phyloP scores from a whole-genome alignment of 2,113 vertebrate species.

The Picathartes gymnocephalus region DNA sequence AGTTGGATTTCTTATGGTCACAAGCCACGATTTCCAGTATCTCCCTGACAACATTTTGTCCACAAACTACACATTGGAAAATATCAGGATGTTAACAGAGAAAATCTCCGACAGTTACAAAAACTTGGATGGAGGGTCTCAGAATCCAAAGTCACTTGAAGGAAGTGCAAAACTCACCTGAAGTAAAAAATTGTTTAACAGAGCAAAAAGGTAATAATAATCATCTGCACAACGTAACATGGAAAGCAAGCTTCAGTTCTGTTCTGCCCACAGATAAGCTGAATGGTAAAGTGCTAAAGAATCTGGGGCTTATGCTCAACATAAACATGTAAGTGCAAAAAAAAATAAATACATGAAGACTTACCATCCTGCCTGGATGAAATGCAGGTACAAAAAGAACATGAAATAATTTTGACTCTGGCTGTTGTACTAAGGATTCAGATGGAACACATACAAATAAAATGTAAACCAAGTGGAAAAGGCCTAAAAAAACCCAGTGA shows the following conservation, averaged over 20 bases:
- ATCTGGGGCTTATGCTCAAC: neutral
- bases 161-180: neutral
- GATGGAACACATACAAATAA: neutral
- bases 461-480: neutral
- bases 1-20: neutral
- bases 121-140: neutral
- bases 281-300: neutral
- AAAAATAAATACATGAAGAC: neutral
- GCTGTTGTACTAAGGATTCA: neutral
- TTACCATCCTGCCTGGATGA: neutral
- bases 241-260: neutral
- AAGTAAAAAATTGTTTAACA: neutral
- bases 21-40: neutral
- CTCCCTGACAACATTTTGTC: neutral
- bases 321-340: accelerated
- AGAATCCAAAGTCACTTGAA: neutral
- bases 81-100: neutral
- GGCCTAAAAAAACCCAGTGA: neutral
- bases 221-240: neutral
- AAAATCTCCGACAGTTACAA: neutral
- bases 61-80: neutral
- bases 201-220: neutral
- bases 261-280: neutral
- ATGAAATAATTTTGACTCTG: neutral
- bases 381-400: neutral